phyloP scores from a whole-genome alignment of 1,140 invertebrate genomes.

The Solen grandis region DNA sequence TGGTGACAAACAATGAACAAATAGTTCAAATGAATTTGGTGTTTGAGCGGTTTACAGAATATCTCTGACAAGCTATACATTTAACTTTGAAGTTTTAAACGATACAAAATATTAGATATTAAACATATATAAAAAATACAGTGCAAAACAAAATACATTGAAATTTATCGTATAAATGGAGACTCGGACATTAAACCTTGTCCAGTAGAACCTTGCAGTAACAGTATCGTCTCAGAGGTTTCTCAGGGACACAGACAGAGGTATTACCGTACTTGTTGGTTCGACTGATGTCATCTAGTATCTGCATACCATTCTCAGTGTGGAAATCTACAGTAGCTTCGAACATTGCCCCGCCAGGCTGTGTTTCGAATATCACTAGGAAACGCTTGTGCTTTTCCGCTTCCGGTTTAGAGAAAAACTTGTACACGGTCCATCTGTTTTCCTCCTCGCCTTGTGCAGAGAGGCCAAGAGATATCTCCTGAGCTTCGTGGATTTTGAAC shows the following conservation, averaged over 20 bases:
- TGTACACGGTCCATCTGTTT: slow-evolving; percentile 54
- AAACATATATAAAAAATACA: too few species aligned
- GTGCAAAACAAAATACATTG: too few species aligned
- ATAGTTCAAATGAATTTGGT: too few species aligned
- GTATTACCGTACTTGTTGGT: slow-evolving; percentile 54
- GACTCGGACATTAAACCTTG: too few species aligned
- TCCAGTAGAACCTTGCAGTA: slow-evolving; percentile 43
- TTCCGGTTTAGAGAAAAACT: slow-evolving; percentile 70
- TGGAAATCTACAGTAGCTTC: slow-evolving; percentile 42
- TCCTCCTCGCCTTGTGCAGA: slow-evolving; percentile 50
- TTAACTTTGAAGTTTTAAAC: too few species aligned
- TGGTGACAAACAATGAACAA: too few species aligned
- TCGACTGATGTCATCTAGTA: slow-evolving; percentile 50
- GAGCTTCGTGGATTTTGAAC: slow-evolving; percentile 44
- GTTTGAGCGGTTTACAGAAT: too few species aligned
- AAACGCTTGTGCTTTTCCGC: slow-evolving; percentile 61
- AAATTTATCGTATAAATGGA: too few species aligned
- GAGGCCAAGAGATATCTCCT: slow-evolving; percentile 25
- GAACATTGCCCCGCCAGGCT: slow-evolving; percentile 40
- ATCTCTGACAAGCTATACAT: too few species aligned
- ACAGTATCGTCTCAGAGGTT: slow-evolving; percentile 41
- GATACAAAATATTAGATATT: too few species aligned
- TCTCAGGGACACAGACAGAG: slow-evolving; percentile 48
- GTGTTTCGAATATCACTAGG: slow-evolving; percentile 46
- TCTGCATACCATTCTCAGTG: slow-evolving; percentile 36